Percentiles rank a stretch among this genome's conserved stretches.
Evolutionary conservation across 2,888 invertebrate species (phyloP).

Genomic region (Isotomurus palustris): DNA sequence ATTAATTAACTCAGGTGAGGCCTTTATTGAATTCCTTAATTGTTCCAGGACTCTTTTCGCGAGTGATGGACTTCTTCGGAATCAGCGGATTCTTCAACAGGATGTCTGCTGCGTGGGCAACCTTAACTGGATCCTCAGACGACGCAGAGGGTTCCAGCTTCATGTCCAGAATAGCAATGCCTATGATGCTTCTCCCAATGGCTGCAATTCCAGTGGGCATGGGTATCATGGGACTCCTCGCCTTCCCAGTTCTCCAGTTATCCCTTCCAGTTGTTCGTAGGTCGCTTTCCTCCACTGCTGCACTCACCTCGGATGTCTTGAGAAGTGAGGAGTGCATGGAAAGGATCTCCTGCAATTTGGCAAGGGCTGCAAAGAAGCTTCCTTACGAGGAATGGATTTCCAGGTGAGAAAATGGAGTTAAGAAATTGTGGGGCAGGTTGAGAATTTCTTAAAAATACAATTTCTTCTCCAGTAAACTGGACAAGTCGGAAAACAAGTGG

Average conservation of each 20-base stretch:
- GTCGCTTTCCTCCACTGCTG: conserved; percentile 6
- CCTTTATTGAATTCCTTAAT: too few species aligned
- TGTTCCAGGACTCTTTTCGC: not conserved
- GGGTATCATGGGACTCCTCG: conserved; percentile 21
- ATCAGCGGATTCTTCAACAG: conserved; percentile 13
- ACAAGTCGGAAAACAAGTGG: conserved; percentile 22
- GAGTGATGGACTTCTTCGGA: not conserved
- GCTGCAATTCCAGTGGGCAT: conserved; percentile 16
- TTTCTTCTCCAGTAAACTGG: conserved; percentile 27
- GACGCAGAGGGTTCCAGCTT: conserved; percentile 8
- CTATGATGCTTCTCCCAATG: conserved; percentile 26
- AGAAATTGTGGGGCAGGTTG: not conserved
- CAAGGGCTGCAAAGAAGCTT: conserved; percentile 20
- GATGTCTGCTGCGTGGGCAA: conserved; percentile 4
- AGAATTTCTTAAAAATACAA: not conserved
- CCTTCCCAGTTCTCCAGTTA: conserved; percentile 27
- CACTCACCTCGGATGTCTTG: conserved; percentile 21
- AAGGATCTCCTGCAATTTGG: conserved; percentile 35
- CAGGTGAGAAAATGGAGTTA: conserved; percentile 17
- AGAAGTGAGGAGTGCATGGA: conserved; percentile 41
- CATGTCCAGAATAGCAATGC: conserved; percentile 10
- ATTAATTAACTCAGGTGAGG: too few species aligned
- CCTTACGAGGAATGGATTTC: conserved; percentile 33
- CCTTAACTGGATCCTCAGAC: conserved; percentile 14
- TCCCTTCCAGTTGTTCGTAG: conserved; percentile 19